Percentiles rank a stretch among this genome's conserved stretches.
Conservation (phyloP, 2,888 invertebrate genomes). For the Xylota segnis region DNA sequence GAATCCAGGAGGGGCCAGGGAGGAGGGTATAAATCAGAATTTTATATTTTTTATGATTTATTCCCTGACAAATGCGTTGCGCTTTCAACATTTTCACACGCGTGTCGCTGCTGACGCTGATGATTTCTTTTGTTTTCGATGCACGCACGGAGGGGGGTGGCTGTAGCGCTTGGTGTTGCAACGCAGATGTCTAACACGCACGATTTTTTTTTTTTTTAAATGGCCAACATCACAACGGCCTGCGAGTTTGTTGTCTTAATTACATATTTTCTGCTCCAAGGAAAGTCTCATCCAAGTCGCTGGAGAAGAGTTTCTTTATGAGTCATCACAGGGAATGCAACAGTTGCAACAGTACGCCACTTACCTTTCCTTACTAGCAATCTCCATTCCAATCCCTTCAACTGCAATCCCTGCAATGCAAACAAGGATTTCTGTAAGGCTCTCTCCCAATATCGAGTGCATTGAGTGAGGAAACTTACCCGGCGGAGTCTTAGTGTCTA, state of each 20-base stretch:
- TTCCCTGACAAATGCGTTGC: conserved; percentile 75
- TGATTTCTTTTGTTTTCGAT: conserved; percentile 60
- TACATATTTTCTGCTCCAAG: conserved; percentile 2
- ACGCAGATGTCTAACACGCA: conserved; percentile 37
- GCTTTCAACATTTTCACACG: conserved; percentile 73
- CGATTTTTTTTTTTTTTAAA: conserved; percentile 34
- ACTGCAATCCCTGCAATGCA: no score
- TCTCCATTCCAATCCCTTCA: no score
- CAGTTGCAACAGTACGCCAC: no score
- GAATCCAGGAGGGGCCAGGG: conserved; percentile 41
- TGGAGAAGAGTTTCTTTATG: no score
- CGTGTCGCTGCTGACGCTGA: conserved; percentile 64
- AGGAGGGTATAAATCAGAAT: conserved; percentile 49
- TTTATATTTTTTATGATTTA: conserved; percentile 64
- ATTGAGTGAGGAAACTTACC: no score
- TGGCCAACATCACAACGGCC: conserved; percentile 7
- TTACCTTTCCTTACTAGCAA: no score
- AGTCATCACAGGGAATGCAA: no score
- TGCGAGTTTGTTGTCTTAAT: conserved; percentile 22
- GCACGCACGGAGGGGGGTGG: conserved; percentile 52
- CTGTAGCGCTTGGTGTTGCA: conserved; percentile 41
- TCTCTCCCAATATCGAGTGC: no score
- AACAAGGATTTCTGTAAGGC: no score
- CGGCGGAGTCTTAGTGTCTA: no score
- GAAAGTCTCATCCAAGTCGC: no score